Evolutionary conservation across 2,797 vertebrate genomes (phyloP).

Genomic region (Okamejei kenojei): DNA sequence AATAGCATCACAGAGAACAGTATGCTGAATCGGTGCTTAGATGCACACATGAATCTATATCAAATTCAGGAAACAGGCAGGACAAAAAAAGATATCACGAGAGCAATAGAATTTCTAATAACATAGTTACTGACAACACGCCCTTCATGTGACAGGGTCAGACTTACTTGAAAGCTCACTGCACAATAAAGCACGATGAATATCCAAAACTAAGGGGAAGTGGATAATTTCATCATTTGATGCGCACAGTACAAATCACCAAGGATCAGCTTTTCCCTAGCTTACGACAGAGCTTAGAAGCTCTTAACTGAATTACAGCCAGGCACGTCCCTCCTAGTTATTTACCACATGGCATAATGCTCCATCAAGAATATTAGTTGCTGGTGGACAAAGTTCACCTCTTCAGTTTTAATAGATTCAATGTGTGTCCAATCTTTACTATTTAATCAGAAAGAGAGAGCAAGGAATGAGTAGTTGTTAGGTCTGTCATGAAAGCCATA

Average conservation of each 20-base stretch:
- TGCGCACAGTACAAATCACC: not conserved
- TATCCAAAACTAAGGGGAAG: not conserved
- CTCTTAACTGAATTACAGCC: slow-evolving; percentile 2
- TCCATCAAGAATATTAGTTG: slow-evolving; percentile 38
- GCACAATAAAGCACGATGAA: not conserved
- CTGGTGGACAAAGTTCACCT: slow-evolving; percentile 33
- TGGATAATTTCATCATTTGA: not conserved
- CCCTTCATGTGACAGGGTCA: too few species aligned
- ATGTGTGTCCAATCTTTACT: slow-evolving; percentile 21
- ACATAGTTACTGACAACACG: too few species aligned
- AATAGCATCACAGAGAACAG: too few species aligned
- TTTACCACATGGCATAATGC: slow-evolving; percentile 31
- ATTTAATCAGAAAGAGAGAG: slow-evolving; percentile 31
- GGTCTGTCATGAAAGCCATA: slow-evolving; percentile 6
- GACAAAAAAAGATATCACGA: too few species aligned
- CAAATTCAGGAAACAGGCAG: too few species aligned
- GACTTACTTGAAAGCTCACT: not conserved
- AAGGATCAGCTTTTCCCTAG: not conserved
- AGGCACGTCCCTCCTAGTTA: slow-evolving; percentile 17
- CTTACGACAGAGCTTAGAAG: not conserved
- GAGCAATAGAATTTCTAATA: too few species aligned
- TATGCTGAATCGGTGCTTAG: too few species aligned
- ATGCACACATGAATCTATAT: too few species aligned
- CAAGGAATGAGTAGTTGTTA: slow-evolving; percentile 11
- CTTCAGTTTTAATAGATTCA: slow-evolving; percentile 33